Evolutionary conservation across 2,113 vertebrate genomes (phyloP).

Genomic region (Dicrurus megarhynchus): DNA sequence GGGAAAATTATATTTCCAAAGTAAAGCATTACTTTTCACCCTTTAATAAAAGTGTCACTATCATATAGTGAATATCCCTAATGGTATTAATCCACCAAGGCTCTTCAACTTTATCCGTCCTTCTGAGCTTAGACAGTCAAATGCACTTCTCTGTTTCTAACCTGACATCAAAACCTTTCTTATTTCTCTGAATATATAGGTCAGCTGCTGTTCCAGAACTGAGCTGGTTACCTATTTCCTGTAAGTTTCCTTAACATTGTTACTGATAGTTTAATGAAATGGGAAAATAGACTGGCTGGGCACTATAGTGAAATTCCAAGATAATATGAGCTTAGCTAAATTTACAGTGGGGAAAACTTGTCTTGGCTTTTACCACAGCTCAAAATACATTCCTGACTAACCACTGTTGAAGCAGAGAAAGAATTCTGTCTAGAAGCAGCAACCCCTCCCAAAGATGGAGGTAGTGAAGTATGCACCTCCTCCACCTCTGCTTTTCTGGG

Average conservation of each 20-base stretch:
- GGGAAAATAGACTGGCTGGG: neutral
- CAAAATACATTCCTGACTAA: neutral
- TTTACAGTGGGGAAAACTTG: neutral
- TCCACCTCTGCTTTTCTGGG: neutral
- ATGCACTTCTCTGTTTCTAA: neutral
- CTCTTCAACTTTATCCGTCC: neutral
- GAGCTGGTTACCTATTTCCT: neutral
- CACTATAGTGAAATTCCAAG: neutral
- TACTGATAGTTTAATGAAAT: neutral
- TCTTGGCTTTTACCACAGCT: neutral
- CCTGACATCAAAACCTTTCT: neutral
- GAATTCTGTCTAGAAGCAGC: neutral
- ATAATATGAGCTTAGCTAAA: neutral
- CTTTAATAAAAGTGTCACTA: slow-evolving; percentile 6
- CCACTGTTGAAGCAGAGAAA: neutral
- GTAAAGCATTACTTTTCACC: neutral
- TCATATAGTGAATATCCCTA: neutral
- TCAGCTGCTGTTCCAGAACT: neutral
- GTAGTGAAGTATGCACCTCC: neutral
- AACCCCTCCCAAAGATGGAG: neutral
- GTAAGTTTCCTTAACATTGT: neutral
- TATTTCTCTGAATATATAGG: neutral
- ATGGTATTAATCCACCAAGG: neutral
- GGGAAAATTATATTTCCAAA: slow-evolving; percentile 16
- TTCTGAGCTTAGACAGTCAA: neutral